A percentile compares a stretch with the other conserved stretches of the same genome.
Conservation (phyloP, 1,140 invertebrate genomes). For the Heliconius nattereri region DNA sequence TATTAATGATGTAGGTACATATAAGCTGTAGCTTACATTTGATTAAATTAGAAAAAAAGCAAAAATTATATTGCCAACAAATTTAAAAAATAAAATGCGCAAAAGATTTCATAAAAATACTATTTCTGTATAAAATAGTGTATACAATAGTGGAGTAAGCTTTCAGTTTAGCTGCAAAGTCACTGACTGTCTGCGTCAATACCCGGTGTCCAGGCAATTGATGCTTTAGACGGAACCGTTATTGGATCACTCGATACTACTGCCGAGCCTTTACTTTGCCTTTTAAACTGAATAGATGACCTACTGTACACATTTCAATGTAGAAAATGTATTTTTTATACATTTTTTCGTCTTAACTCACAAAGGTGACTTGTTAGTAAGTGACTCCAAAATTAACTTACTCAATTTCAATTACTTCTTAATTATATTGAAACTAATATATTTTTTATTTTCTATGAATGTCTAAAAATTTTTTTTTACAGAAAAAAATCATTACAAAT, state of each 20-base stretch:
- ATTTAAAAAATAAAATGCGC: not conserved
- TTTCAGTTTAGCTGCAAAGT: conserved; percentile 10
- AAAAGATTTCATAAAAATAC: not conserved
- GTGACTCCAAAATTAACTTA: too few relatives aligned
- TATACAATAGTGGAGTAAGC: not conserved
- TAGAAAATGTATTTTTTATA: too few relatives aligned
- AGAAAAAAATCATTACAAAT: too few relatives aligned
- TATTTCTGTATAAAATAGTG: not conserved
- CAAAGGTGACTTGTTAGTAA: too few relatives aligned
- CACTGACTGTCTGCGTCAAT: conserved; percentile 10
- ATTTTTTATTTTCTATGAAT: too few relatives aligned
- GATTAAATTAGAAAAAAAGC: not conserved
- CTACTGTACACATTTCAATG: not conserved
- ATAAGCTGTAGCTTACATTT: not conserved
- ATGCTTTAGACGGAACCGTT: not conserved
- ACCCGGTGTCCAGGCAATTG: conserved; percentile 19
- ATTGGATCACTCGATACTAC: conserved; percentile 12
- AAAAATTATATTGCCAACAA: not conserved
- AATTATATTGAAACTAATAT: too few relatives aligned
- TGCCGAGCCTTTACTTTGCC: not conserved
- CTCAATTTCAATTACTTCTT: too few relatives aligned
- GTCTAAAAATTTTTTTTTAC: too few relatives aligned
- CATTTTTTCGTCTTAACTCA: too few relatives aligned
- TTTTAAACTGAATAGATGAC: not conserved
- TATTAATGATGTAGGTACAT: too few relatives aligned